These are phyloP conservation scores for Hydrocynus forskahlii DNA, from an alignment of 2,797 vertebrate genomes.

Conservation along the genomic window DNA sequence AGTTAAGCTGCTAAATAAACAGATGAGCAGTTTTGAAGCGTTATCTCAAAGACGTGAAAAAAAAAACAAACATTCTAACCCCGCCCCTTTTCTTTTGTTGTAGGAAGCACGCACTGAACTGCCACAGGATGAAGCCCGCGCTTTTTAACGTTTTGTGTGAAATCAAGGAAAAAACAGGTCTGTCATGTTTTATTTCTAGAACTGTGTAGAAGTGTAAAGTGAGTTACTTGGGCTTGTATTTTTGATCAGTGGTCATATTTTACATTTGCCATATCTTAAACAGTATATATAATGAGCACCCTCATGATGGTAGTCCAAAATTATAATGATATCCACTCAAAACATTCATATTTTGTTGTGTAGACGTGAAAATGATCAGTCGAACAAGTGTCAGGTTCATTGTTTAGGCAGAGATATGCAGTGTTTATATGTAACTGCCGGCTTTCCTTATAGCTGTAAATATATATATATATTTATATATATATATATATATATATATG, in stretches of 20 bases:
- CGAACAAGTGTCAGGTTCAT: not conserved
- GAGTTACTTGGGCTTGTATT: not conserved
- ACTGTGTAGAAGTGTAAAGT: not conserved
- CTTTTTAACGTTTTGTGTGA: conserved; percentile 98
- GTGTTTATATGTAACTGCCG: not conserved
- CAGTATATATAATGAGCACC: too few species aligned
- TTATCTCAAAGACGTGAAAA: not conserved
- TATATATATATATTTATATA: too few species aligned
- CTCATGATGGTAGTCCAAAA: not conserved
- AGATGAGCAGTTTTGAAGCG: not conserved
- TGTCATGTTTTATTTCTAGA: conserved; percentile 42
- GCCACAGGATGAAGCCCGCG: conserved; percentile 98
- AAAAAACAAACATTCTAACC: not conserved
- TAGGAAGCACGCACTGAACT: conserved; percentile 98
- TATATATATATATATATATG: too few species aligned
- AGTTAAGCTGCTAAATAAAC: not conserved
- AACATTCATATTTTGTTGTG: not conserved
- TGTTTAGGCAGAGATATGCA: not conserved
- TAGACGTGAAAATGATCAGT: not conserved
- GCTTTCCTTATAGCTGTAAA: not conserved
- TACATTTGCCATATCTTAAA: not conserved
- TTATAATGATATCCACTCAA: not conserved
- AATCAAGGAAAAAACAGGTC: conserved; percentile 99
- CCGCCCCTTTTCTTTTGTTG: conserved; percentile 65
- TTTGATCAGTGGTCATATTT: not conserved